Base-by-base conservation (phyloP, 1,140 invertebrate species). In the Holotrichia oblita region DNA sequence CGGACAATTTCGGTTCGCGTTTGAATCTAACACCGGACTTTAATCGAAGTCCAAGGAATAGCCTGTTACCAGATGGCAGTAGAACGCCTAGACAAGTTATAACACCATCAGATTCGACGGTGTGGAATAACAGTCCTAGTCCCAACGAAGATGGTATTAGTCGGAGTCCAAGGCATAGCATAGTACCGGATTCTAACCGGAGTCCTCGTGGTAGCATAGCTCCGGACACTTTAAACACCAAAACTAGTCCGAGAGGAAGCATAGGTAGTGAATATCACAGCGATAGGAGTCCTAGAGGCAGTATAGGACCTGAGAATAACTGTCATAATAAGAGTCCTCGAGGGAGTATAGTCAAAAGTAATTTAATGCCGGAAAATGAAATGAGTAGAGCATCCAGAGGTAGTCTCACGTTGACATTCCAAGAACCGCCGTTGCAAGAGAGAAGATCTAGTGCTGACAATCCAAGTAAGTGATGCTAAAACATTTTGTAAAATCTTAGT, bases 141-240 rank as follows among this genome's bases (percentile, higher is more conserved):
- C 87, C 76, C 24, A 80, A 82, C 0, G 82, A 81, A 72, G 86
- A 40, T 79, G 81, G 14, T 78, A 80, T 73, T 12, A 77, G 77
- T 73, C 77, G 90, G 78, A 92, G 90, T 82, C 90, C 91, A 0
- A 85, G 91, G 77, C 89, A 92, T 80, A 92, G 91, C 59, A 85
- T 92, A 44, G 85, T 90, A 0, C 91, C 91, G 0, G 89, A 89
- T 77, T 40, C 27, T 6, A 88, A 87, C 77, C 81, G 89, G 20
- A 92, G 90, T 85, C 92, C 91, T 0, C 84, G 92, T 78, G 91
- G 90, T 0, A 92, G 91, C 41, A 89, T 92, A 80, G 89, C 85
- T 3, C 88, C 89, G 2, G 90, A 91, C 40, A 79, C 20, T 10
- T 48, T 82, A 0, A 81, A 80, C 83, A 83, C 87, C 14, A 84